These are phyloP conservation scores for Cephalotes varians DNA, from an alignment of 2,888 invertebrate species.

Conservation along the genomic window DNA sequence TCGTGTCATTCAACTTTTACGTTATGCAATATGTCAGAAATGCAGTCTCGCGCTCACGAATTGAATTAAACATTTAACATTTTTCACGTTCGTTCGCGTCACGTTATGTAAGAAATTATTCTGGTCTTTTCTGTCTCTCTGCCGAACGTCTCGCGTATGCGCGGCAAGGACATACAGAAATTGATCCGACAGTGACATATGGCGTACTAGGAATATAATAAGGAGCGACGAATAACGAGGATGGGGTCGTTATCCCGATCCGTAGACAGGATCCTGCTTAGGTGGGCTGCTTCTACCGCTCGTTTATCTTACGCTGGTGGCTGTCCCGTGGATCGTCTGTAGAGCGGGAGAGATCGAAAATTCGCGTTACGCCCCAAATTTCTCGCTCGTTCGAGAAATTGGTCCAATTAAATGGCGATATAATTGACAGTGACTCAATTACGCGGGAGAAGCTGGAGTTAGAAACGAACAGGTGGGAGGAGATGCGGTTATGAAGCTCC, in stretches of 20 bases:
- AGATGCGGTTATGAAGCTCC: conserved; percentile 51
- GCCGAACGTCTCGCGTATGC: conserved; percentile 8
- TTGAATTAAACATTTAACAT: conserved; percentile 30
- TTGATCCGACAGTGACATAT: conserved; percentile 52
- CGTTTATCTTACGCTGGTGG: conserved; percentile 44
- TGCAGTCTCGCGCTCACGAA: neutral
- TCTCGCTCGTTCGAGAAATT: conserved; percentile 59
- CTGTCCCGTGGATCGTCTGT: conserved; percentile 23
- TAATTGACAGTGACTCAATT: conserved; percentile 77
- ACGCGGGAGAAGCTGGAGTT: conserved; percentile 51
- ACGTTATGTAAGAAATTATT: neutral
- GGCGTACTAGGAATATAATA: conserved; percentile 57
- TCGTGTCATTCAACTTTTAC: conserved; percentile 23
- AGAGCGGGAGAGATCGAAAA: conserved; percentile 40
- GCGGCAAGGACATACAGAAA: conserved; percentile 22
- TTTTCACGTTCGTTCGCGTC: conserved; percentile 6
- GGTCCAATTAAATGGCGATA: conserved; percentile 71
- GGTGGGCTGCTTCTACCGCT: conserved; percentile 22
- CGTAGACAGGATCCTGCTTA: conserved; percentile 49
- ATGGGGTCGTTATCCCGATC: conserved; percentile 57
- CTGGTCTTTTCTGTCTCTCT: neutral
- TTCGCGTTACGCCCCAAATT: conserved; percentile 37
- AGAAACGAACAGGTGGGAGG: conserved; percentile 30
- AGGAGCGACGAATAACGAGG: conserved; percentile 58
- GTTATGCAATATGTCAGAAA: conserved; percentile 1